Evolutionary conservation across 35 echinoderm and acorn worm species (phyloP), one percentile per base, ranked within the genome.

Genomic region (Heliocidaris erythrogramma): DNA sequence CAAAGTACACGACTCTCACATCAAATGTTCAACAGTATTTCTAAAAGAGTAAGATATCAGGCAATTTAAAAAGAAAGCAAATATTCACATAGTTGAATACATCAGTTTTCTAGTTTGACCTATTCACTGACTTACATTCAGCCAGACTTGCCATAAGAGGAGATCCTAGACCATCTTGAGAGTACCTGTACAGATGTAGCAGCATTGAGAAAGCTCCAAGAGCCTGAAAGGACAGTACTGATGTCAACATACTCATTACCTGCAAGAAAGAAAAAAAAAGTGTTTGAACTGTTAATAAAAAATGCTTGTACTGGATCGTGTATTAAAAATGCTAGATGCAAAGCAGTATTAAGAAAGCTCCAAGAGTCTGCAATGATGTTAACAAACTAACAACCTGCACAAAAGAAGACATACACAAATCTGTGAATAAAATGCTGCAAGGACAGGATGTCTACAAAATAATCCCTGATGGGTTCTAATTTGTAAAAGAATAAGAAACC

Each of bases 201-300:
- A 95, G 95, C 97, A 98, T 98, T 47, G 94, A 98, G 27, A 96
- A 47, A 10, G 94, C 78, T 30, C 96, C 96, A 47, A 95, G 60
- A 29, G 94, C 96, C 84, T 98, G 97, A 4, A 98, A 93, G 60
- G 52, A 61, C 13, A 96, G 93, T n/a, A 95, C 97, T 94, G 94
- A 96, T 29, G 97, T 95, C n/a, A 98, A 84, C 95, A 98, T 96
- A 87, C 86, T 95, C n/a, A 98, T 78, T 48, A 97, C 96, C 96
- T 97, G 32, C 13, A 31, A 59, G n/a, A 86, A 17, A n/a, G n/a
- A n/a, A n/a, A n/a, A n/a, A n/a, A 52, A 88, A 85, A 85, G 48
- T 42, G 1, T 42, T 42, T 42, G 35, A 42, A 42, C 35, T 3
- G 3, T 6, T 30, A 61, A 24, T 10, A 24, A 30, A 24, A 30